phyloP scores from a whole-genome alignment of 1,140 invertebrate species.

The Mactra quadrangularis region DNA sequence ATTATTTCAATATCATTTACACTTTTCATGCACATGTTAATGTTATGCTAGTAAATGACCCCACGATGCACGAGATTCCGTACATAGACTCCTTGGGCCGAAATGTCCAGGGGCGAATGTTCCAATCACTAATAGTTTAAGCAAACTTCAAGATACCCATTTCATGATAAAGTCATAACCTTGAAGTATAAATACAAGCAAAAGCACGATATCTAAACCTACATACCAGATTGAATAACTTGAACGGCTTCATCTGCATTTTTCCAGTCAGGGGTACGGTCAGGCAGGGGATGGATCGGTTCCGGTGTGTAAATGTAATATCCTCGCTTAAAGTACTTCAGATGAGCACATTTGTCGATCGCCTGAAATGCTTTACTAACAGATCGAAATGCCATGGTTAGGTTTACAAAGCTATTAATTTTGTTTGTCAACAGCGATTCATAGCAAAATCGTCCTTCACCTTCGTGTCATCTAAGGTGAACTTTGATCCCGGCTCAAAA shows the following conservation, averaged over 20 bases:
- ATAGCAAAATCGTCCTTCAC: conserved; percentile 46
- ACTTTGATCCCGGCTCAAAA: conserved; percentile 4
- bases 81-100: too few species aligned
- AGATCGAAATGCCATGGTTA: conserved; percentile 41
- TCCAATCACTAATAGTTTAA: too few species aligned
- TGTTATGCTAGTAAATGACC: too few species aligned
- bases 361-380: neutral
- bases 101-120: too few species aligned
- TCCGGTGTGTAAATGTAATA: conserved; percentile 82
- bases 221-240: conserved; percentile 83
- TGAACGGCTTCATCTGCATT: conserved; percentile 83
- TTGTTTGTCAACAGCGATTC: neutral
- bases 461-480: conserved; percentile 33
- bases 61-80: too few species aligned
- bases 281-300: conserved; percentile 82
- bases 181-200: too few species aligned
- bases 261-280: conserved; percentile 80
- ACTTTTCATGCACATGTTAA: too few species aligned
- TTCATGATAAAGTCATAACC: too few species aligned
- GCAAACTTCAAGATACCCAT: too few species aligned
- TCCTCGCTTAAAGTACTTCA: conserved; percentile 19
- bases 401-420: neutral
- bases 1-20: too few species aligned
- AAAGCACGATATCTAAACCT: too few species aligned
- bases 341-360: neutral